Conservation (phyloP, 2,888 invertebrate genomes). For the Agonopterix subpropinquella region DNA sequence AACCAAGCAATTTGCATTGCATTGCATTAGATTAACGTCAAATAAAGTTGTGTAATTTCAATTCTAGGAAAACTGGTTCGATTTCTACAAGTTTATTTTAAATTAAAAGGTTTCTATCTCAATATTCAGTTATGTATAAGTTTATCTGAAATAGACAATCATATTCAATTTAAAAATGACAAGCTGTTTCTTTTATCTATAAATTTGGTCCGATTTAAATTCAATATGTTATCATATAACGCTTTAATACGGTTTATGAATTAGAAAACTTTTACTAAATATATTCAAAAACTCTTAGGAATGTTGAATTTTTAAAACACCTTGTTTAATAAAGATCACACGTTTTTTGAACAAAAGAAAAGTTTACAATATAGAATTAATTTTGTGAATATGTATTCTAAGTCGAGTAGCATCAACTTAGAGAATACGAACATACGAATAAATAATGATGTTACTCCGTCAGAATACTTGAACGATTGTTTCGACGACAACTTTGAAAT, state of each 20-base stretch:
- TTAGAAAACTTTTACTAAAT: too few species aligned
- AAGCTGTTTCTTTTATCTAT: not conserved
- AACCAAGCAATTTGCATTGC: conserved; percentile 6
- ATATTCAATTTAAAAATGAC: not conserved
- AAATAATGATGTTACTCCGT: conserved; percentile 1
- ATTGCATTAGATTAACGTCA: conserved; percentile 1
- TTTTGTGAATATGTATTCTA: conserved; percentile 4
- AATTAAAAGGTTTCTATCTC: too few species aligned
- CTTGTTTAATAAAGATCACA: too few species aligned
- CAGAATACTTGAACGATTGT: not conserved
- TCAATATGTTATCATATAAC: too few species aligned
- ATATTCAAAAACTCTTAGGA: too few species aligned
- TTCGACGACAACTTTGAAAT: not conserved
- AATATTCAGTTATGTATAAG: too few species aligned
- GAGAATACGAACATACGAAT: not conserved
- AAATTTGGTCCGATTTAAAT: too few species aligned
- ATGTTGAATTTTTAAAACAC: too few species aligned
- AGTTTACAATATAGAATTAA: not conserved
- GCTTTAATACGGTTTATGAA: too few species aligned
- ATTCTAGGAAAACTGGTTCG: conserved; percentile 1
- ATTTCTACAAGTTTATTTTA: not conserved
- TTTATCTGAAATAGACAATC: too few species aligned
- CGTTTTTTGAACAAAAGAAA: not conserved
- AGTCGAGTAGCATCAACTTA: not conserved
- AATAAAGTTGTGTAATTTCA: not conserved